Evolutionary conservation across 1,140 invertebrate species (phyloP), one percentile per base, ranked within the genome.

Genomic region (Fopius arisanus): DNA sequence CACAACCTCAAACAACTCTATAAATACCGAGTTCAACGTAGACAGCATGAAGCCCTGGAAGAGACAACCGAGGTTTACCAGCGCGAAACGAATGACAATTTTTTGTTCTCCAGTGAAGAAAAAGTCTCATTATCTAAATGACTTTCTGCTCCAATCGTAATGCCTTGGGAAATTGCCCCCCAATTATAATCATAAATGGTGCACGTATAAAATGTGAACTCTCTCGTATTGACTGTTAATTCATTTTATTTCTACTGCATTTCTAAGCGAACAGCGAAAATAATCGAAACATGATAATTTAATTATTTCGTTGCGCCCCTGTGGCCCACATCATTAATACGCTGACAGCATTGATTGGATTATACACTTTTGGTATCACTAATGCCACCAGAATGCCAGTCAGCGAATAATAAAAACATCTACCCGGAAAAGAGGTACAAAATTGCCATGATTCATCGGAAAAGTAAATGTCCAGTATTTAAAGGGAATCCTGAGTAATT

Each of bases 41-140:
- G 54, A 59, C 54, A 59, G 54, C 10, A 26, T 59, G 54, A 59
- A 59, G 54, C 54, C 54, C 1, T 59, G 54, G 23, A 59, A 59
- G 54, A 59, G 54, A 10, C 16, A 23, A 19, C 54, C 14, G 54
- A 14, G 23, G 19, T 6, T 59, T 12, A 59, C 23, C 54, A 12
- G 14, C 23, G 54, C 23, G 54, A 59, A 59, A 28, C 54, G 23
- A 28, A 28, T 59, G 54, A 59, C 54, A 59, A 59, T 59, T 59
- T n/a, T 59, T 59, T 23, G 21, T 26, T 10, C 10, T 21, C 7
- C 12, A 26, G 19, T 59, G 14, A 28, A 59, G 54, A 26, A 59
- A 59, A 28, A 59, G 9, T 6, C 19, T 59, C 19, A 51, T 51
- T 51, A 51, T 51, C 3, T 3, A 5, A 19, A 51, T 51, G 14